Base-by-base conservation (phyloP, 2,888 invertebrate species). In the Eupithecia insigniata region DNA sequence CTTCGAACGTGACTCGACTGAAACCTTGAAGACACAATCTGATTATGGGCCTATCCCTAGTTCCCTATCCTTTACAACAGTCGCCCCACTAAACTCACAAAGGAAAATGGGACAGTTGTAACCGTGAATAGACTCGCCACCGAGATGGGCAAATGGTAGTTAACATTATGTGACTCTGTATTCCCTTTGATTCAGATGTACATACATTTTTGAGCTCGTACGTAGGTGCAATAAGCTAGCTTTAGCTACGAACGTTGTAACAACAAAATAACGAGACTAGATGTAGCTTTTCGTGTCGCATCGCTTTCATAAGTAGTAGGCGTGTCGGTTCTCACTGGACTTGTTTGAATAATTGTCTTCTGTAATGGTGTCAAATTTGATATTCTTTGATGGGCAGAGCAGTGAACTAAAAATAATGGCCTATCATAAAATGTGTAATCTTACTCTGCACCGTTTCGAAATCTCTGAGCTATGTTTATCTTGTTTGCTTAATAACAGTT, bases 361-460 rank as follows among this genome's bases (percentile, higher is more conserved):
- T 26, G 64, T 34, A 64, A 55, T 55, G 55, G 55, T 55, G 55
- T 55, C 55, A 55, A 55, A 36, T 36, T 64, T 26, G 34, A 26
- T 64, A 64, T 64, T 64, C 36, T 64, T 64, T 71, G 76, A 22
- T 79, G 75, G 74, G 76, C 76, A 78, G 77, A 78, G 80, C 82
- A 81, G 78, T 82, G 83, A 78, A 80, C 76, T 75, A 76, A 78
- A 78, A 80, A 75, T 81, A 79, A 83, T 80, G 76, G 77, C 76
- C 70, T 75, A 77, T 80, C 78, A 79, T 83, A 81, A 80, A 81
- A 82, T 55, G 78, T 76, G 76, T 80, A 78, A 82, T 80, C 78
- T 77, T 55, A 55, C 46, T 67, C 76, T 10, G 78, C 80, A 82
- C 79, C 70, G 76, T 78, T 79, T 76, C 67, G 73, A 79, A 78